Base-by-base conservation (phyloP, 2,888 invertebrate genomes). In the Protodeltote pygarga region DNA sequence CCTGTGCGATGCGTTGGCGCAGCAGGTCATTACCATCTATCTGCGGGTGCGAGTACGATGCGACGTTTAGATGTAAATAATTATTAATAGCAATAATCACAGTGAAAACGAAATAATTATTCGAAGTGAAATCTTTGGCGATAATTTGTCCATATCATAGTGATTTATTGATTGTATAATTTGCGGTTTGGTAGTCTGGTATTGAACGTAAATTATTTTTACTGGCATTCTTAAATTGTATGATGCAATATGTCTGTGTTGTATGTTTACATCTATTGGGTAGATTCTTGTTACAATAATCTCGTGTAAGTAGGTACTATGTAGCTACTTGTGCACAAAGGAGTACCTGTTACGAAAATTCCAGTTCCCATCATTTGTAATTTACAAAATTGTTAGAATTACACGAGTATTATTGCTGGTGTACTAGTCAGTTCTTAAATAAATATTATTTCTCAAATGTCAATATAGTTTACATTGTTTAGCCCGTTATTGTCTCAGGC, bases 381-480 rank as follows among this genome's bases (percentile, higher is more conserved):
- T 73, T 68, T 65, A 63, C 65, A 53, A 66, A 71, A 75, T 71
- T 68, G 60, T 48, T 59, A 42, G 47, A 65, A 65, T 68, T 58
- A 64, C 47, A 39, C 19, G 16, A 34, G 46, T 48, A 40, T 49
- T 54, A 31, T 23, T 38, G 39, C 29, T 32, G 29, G 34, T 20
- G 33, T 52, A 44, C 47, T 51, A 28, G 24, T 24, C 14, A 45
- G 37, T 50, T 64, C 47, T 25, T 60, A 48, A 60, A 67, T 58
- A 67, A 61, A 65, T 63, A 67, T 47, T 50, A 58, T 54, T 55
- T 49, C 60, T 70, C 73, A 84, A 85, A 87, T 87, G 84, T 83
- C 85, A 87, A 74, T 85, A 79, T 76, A 72, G 77, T 80, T 77
- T 74, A 68, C 65, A 53, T 65, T 71, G 66, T 72, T 53, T 53